Evolutionary conservation across 2,797 vertebrate species (phyloP).

Genomic region (Intellagama lesueurii): DNA sequence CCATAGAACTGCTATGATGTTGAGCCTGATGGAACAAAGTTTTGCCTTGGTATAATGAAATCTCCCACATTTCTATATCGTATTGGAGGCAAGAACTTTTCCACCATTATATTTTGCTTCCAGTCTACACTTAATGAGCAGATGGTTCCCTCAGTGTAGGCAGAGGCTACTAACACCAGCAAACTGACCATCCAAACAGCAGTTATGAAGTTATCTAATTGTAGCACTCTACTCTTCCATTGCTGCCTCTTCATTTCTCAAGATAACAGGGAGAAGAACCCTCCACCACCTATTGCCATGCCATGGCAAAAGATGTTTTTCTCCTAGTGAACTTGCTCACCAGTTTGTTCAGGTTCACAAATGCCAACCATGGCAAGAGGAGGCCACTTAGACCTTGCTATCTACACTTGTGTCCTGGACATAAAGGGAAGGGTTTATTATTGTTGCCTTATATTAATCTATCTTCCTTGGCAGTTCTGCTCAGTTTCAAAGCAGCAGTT

Average conservation of each 20-base stretch:
- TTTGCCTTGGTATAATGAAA: no score
- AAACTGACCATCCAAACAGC: no score
- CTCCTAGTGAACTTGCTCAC: neutral
- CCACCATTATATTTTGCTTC: neutral
- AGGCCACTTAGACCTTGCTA: neutral
- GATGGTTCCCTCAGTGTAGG: no score
- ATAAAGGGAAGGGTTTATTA: neutral
- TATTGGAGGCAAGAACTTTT: neutral
- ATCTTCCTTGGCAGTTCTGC: neutral
- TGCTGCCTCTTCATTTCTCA: neutral
- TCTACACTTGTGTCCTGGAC: neutral
- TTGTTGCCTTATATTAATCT: neutral
- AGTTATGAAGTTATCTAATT: neutral
- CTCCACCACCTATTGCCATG: neutral
- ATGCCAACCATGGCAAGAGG: neutral
- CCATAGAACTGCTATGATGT: no score
- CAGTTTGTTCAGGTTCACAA: neutral
- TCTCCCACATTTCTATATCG: neutral
- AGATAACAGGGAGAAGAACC: neutral
- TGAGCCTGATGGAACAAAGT: no score
- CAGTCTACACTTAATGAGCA: neutral
- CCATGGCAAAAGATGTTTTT: neutral
- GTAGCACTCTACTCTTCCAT: neutral
- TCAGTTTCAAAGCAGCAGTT: neutral
- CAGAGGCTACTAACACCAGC: neutral